Evolutionary conservation across 2,888 invertebrate genomes (phyloP), one percentile per base, ranked within the genome.

Genomic region (Eudasyphora cyanicolor): DNA sequence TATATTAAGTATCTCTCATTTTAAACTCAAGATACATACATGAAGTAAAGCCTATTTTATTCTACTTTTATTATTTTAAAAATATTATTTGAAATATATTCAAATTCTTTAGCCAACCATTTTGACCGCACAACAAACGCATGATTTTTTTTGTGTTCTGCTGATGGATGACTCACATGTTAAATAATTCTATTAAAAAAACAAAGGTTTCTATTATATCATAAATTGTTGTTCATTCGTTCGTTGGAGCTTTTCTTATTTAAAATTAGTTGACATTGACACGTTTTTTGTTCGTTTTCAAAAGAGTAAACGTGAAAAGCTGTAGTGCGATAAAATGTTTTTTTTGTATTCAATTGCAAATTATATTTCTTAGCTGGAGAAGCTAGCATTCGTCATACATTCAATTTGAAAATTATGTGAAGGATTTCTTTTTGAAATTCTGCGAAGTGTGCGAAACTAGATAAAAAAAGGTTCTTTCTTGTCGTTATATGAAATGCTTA

Each of bases 221-320:
- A 49, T 38, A 21, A 7, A 35, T 17, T 24, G n/a, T 29, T 17
- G 19, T 17, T 57, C n/a, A 49, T 70, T 49, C 51, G 14, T 73
- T 73, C 21, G 21, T 38, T 38, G 14, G 24, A 69, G 19, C 45
- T 73, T 71, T 76, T 64, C 32, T 38, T 57, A 69, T 17, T 54
- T 70, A 64, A 54, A 64, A 75, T 64, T 79, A 73, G 76, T 76
- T 83, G 82, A 74, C 82, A 83, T 83, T 83, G 82, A 79, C 82
- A 79, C 69, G 75, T 71, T 21, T 54, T 19, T 21, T 19, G 19
- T 54, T 54, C 10, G 1, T 17, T 54, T 19, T 17, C 19, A 38
- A 76, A 32, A 49, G 49, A 35, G 35, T 42, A 27, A 42, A 45
- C 29, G 14, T 60, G 10, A 54, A 57, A 76, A 69, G 60, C 49